Conservation (phyloP, 2,113 vertebrate genomes). For the Axis porcinus region DNA sequence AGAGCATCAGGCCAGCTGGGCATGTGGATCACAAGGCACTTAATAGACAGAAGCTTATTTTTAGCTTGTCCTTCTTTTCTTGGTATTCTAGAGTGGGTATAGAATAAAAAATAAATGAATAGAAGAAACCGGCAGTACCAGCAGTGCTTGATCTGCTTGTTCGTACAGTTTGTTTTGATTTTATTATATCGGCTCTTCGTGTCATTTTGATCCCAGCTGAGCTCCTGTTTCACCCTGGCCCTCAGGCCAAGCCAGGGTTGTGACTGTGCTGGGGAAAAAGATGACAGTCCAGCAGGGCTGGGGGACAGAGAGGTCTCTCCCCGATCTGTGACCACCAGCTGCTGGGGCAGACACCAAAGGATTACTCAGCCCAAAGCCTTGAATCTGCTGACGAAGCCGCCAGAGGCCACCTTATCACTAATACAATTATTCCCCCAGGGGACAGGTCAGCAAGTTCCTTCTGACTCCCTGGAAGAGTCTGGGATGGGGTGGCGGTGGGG, state of each 20-base stretch:
- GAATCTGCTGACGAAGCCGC: constrained; percentile 71
- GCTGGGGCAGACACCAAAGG: constrained; percentile 80
- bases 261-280: background rate
- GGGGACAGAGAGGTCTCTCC: background rate
- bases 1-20: background rate
- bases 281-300: background rate
- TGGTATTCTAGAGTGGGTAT: background rate
- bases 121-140: background rate
- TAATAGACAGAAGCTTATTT: background rate
- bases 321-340: constrained; percentile 72
- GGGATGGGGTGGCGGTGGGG: background rate
- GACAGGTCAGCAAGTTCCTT: constrained; percentile 57
- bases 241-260: background rate
- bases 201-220: accelerated
- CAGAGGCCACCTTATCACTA: constrained; percentile 79
- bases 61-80: background rate
- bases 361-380: constrained; percentile 82
- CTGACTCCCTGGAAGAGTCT: background rate
- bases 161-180: background rate
- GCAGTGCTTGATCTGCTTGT: background rate
- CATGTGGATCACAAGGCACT: background rate
- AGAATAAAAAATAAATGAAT: background rate
- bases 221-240: no score
- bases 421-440: constrained; percentile 80
- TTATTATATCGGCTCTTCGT: accelerated